Conservation (phyloP, 2,888 invertebrate species). For the Drosophila putrida region DNA sequence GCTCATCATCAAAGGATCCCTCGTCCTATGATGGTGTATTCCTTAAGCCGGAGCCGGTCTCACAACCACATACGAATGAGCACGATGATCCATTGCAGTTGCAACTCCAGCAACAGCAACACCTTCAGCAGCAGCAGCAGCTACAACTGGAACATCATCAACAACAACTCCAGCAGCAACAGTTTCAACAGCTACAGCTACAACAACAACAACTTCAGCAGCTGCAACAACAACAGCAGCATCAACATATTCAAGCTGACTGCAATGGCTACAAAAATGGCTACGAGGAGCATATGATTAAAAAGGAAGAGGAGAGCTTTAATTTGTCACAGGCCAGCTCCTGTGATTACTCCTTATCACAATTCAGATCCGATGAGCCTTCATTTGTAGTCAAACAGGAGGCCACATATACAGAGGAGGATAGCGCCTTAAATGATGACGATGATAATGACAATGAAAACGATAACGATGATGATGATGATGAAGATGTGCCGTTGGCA, state of each 20-base stretch:
- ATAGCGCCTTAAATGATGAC: constrained; percentile 81
- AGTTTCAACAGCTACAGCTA: constrained; percentile 26
- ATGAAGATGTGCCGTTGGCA: constrained; percentile 92
- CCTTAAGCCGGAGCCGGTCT: constrained; percentile 80
- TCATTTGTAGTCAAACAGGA: constrained; percentile 83
- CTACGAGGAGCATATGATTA: constrained; percentile 79
- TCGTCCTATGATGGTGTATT: constrained; percentile 79
- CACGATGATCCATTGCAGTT: constrained; percentile 63
- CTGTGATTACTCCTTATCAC: constrained; percentile 90
- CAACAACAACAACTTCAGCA: constrained; percentile 17
- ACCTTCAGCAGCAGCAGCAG: constrained; percentile 63
- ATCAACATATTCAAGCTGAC: constrained; percentile 29
- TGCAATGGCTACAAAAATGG: constrained; percentile 73
- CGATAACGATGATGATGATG: constrained; percentile 86
- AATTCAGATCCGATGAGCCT: constrained; percentile 87
- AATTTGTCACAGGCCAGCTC: constrained; percentile 88
- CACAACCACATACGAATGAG: constrained; percentile 70
- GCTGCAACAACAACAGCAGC: constrained; percentile 21
- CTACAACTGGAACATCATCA: constrained; percentile 39
- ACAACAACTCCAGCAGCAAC: constrained; percentile 16
- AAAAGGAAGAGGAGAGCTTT: constrained; percentile 78
- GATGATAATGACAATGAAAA: constrained; percentile 87
- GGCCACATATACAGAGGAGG: constrained; percentile 83
- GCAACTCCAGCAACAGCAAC: constrained; percentile 49
- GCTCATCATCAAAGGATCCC: constrained; percentile 62